Evolutionary conservation across 2,888 invertebrate genomes (phyloP).

Genomic region (Nomada ferruginata): DNA sequence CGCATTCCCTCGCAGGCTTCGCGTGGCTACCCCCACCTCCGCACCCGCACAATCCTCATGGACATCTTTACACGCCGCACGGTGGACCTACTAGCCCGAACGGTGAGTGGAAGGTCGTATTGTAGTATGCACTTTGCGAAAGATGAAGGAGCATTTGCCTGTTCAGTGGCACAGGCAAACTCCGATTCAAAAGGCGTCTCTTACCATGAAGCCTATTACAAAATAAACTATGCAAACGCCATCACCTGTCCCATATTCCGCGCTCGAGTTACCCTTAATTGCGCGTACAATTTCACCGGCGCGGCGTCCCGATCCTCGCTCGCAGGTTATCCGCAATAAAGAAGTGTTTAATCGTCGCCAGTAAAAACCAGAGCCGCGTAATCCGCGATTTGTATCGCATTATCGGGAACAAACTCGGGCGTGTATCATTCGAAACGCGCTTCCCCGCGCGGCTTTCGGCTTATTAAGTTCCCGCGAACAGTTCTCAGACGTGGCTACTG

Average conservation of each 20-base stretch:
- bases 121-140: neutral
- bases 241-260: conserved; percentile 12
- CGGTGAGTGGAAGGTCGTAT: conserved; percentile 74
- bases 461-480: neutral
- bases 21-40: conserved; percentile 88
- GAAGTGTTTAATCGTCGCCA: conserved; percentile 8
- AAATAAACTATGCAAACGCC: conserved; percentile 11
- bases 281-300: conserved; percentile 35
- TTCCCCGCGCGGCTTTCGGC: neutral
- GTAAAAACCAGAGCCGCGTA: conserved; percentile 2
- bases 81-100: conserved; percentile 83
- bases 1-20: conserved; percentile 86
- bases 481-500: neutral
- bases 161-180: too few relatives aligned
- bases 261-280: conserved; percentile 14
- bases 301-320: conserved; percentile 29
- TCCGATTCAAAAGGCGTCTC: neutral
- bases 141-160: too few relatives aligned
- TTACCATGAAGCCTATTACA: conserved; percentile 6
- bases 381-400: conserved; percentile 17
- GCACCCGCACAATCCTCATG: conserved; percentile 86
- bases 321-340: conserved; percentile 22
- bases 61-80: conserved; percentile 82
- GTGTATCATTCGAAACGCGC: neutral
- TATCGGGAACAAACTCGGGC: neutral